Evolutionary conservation across 2,888 invertebrate species (phyloP).

Genomic region (Athetis lepigone): DNA sequence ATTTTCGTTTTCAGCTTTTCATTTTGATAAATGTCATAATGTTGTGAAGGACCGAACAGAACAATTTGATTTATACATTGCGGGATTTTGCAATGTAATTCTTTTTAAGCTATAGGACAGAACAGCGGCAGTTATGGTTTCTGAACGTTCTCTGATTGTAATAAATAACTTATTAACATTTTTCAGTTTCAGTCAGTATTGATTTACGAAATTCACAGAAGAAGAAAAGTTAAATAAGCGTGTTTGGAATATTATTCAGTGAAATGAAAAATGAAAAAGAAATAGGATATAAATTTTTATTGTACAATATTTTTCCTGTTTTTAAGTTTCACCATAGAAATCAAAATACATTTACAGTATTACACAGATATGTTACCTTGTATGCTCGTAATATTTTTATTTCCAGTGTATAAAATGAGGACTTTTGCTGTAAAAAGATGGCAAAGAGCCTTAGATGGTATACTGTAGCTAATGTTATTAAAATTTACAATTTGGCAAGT

Average conservation of each 20-base stretch:
- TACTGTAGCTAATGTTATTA: conserved; percentile 18
- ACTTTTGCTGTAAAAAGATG: conserved; percentile 1
- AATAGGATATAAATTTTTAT: too few relatives aligned
- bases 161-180: too few relatives aligned
- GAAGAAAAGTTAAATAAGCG: too few relatives aligned
- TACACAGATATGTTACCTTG: neutral
- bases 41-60: conserved; percentile 7
- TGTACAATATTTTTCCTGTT: too few relatives aligned
- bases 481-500: conserved; percentile 25
- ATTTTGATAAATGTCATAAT: conserved; percentile 40
- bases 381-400: neutral
- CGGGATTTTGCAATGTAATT: conserved; percentile 6
- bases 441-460: conserved; percentile 21
- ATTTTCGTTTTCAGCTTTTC: conserved; percentile 34
- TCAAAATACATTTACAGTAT: conserved; percentile 27
- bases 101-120: neutral
- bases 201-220: too few relatives aligned
- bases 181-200: too few relatives aligned
- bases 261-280: too few relatives aligned
- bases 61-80: conserved; percentile 22
- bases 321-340: conserved; percentile 28
- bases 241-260: too few relatives aligned
- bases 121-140: too few relatives aligned
- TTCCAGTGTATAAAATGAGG: neutral
- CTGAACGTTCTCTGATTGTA: too few relatives aligned